Base-by-base conservation (phyloP, 92 coral and sea anemone species). In the Plumapathes pennacea region DNA sequence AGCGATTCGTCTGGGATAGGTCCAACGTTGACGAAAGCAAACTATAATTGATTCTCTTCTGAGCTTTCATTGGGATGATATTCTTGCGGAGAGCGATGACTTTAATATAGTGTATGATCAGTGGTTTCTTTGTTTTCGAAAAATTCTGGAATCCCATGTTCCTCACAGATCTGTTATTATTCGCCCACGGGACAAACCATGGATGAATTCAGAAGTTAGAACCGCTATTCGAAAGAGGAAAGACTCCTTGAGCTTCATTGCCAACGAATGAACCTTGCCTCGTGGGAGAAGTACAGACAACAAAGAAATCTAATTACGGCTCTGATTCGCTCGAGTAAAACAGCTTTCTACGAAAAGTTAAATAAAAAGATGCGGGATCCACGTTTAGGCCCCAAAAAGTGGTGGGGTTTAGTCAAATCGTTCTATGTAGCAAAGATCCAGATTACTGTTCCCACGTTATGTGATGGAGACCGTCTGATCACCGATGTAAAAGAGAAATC, bases 401-500 rank as follows among this genome's bases (percentile, higher is more conserved):
- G 83, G 83, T 76, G 83, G 70, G 69, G 64, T 59, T 41, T 64
- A 25, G 52, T 68, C 20, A 78, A 69, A 42, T 50, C 63, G 17
- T 25, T 76, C 15, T 76, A 76, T 57, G 66, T 67, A 17, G 43
- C 38, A 38, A 76, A 57, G 59, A 46, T 76, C 17, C 76, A 76
- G 27, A 37, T 47, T 21, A 30, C 46, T 6, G 47, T 76, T 34
- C 83, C 69, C 10, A 18, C 64, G 22, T 29, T 56, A 28, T 15
- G 32, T 50, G 82, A 64, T 19, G 52, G 64, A 28, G 27, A 12
- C 25, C 14, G 31, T 2, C 31, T 27, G 15, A 76, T 76, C 32
- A 38, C 62, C 24, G 74, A 67, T 58, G 83, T 69, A 12, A 46
- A 76, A 76, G 76, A 67, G 47, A 76, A 76, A 76, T 28, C 83